Evolutionary conservation across 2,797 vertebrate species (phyloP).

Genomic region (Champsocephalus esox): DNA sequence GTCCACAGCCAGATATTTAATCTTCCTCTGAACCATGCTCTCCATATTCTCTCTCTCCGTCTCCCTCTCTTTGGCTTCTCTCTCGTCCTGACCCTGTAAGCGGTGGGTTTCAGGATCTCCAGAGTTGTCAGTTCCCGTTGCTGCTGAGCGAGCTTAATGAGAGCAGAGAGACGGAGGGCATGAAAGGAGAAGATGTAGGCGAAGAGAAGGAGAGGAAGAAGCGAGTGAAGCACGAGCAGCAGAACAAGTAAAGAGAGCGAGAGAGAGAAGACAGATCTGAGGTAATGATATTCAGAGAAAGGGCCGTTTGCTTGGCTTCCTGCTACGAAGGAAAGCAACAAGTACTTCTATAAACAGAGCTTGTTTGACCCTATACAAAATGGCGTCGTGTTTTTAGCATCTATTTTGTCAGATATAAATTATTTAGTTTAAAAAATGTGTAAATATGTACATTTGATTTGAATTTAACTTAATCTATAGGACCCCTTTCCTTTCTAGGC

Average conservation of each 20-base stretch:
- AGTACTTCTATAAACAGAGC: not conserved
- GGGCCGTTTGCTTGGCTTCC: not conserved
- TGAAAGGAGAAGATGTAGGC: constrained; percentile 44
- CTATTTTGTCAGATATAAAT: no score
- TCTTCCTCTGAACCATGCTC: no score
- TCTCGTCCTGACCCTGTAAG: constrained; percentile 67
- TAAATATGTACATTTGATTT: no score
- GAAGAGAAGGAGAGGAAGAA: constrained; percentile 19
- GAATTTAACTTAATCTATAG: no score
- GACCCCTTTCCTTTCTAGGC: no score
- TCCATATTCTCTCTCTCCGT: constrained; percentile 18
- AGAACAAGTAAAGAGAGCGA: constrained; percentile 5
- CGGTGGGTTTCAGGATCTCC: constrained; percentile 63
- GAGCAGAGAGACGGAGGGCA: constrained; percentile 48
- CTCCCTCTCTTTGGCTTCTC: constrained; percentile 19
- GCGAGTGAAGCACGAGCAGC: constrained; percentile 25
- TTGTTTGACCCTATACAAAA: constrained; percentile 13
- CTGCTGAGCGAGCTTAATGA: constrained; percentile 80
- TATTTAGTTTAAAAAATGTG: no score
- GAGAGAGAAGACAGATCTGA: not conserved
- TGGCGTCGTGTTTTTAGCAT: no score
- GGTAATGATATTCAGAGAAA: constrained; percentile 22
- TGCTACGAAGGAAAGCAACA: constrained; percentile 6
- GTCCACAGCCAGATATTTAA: no score
- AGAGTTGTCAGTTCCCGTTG: constrained; percentile 74